These are phyloP conservation scores for Aphelinus certus DNA, from an alignment of 1,140 invertebrate species.

Conservation along the genomic window DNA sequence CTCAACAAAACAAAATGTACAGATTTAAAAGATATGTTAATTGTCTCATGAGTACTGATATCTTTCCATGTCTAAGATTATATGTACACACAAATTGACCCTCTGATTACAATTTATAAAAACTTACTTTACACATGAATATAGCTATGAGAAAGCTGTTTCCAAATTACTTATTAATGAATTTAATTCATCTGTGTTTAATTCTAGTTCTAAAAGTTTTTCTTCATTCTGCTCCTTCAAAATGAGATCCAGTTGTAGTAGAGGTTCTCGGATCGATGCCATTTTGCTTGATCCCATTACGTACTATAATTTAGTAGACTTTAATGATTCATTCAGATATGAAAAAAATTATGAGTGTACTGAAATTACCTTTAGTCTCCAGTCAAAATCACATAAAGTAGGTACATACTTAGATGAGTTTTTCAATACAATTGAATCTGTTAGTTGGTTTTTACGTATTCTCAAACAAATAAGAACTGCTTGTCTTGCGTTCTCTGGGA, in stretches of 20 bases:
- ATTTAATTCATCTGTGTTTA: conserved; percentile 57
- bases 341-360: not conserved
- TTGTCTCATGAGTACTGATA: too few relatives aligned
- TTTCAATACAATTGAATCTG: conserved; percentile 48
- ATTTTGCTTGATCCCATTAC: conserved; percentile 61
- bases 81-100: too few relatives aligned
- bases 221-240: conserved; percentile 47
- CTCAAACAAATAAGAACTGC: conserved; percentile 53
- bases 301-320: conserved; percentile 47
- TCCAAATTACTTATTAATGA: conserved; percentile 54
- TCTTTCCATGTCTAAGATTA: too few relatives aligned
- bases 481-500: conserved; percentile 51
- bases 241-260: conserved; percentile 56
- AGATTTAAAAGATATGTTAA: too few relatives aligned
- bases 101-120: too few relatives aligned
- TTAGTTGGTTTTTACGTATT: conserved; percentile 50
- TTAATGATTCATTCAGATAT: not conserved
- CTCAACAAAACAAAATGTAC: too few relatives aligned
- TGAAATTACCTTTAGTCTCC: conserved; percentile 57
- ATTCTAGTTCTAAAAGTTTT: conserved; percentile 51
- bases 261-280: conserved; percentile 54
- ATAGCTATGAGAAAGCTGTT: not conserved
- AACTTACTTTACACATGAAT: too few relatives aligned
- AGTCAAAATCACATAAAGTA: conserved; percentile 58
- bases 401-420: conserved; percentile 47